These are phyloP conservation scores for Phrynocephalus versicolor DNA, from an alignment of 2,113 vertebrate species.

Conservation along the genomic window DNA sequence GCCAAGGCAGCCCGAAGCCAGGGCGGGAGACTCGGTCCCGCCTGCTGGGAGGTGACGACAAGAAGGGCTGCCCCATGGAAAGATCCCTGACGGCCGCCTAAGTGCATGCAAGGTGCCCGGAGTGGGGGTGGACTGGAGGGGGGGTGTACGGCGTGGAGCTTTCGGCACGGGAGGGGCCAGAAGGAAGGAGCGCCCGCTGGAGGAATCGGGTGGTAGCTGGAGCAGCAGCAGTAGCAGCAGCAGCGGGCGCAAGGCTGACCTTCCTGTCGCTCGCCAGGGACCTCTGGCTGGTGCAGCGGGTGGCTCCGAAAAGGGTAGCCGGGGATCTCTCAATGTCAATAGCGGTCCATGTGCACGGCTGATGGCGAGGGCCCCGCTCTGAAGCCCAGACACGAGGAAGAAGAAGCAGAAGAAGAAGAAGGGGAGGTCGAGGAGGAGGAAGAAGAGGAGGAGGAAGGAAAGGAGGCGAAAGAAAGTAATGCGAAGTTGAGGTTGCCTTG, in stretches of 20 bases:
- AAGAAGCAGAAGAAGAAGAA: background rate
- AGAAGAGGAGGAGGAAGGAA: background rate
- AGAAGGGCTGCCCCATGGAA: conserved; percentile 27
- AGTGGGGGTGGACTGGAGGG: too few relatives aligned
- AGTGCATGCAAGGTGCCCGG: conserved; percentile 14
- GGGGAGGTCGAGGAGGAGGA: background rate
- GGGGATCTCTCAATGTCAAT: background rate
- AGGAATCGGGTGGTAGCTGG: background rate
- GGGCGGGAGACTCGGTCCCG: conserved; percentile 14
- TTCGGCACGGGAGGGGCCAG: background rate
- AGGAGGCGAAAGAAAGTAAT: conserved; percentile 40
- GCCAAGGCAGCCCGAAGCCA: conserved; percentile 14
- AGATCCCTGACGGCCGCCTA: conserved; percentile 16
- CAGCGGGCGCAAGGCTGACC: background rate
- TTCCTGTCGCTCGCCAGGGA: background rate
- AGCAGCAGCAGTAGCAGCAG: background rate
- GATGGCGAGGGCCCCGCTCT: background rate
- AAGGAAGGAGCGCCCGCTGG: background rate
- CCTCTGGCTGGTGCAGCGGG: background rate
- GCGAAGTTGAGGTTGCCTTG: conserved; percentile 59
- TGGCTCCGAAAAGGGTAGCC: background rate
- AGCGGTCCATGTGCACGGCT: conserved; percentile 34
- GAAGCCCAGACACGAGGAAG: background rate
- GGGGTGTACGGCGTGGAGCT: background rate
- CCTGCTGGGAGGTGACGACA: conserved; percentile 54